phyloP scores from a whole-genome alignment of 2,113 vertebrate species.

The Onychorhynchus coronatus region DNA sequence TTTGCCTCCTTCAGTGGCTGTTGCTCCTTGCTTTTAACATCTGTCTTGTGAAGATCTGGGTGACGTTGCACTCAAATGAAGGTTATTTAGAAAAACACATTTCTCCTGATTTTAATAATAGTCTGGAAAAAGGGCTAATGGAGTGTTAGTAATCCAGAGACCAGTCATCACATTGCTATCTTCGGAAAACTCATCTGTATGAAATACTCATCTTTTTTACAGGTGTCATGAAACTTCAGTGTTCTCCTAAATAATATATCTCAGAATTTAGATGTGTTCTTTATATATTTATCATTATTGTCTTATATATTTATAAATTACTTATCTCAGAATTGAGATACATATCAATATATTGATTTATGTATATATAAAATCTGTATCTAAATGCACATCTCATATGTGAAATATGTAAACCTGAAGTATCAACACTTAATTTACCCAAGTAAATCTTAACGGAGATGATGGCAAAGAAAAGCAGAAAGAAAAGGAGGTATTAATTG shows the following conservation, averaged over 20 bases:
- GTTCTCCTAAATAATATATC: not conserved
- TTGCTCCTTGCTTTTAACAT: not conserved
- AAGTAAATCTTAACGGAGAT: not conserved
- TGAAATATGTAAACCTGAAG: not conserved
- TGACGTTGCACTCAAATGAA: not conserved
- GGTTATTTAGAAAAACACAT: constrained; percentile 5
- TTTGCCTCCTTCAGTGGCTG: not conserved
- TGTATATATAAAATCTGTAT: not conserved
- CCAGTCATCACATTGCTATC: not conserved
- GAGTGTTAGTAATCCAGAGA: not conserved
- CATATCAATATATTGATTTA: not conserved
- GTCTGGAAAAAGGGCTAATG: not conserved
- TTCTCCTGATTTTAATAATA: constrained; percentile 16
- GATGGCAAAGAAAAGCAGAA: not conserved
- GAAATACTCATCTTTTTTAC: not conserved
- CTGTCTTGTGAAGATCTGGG: not conserved
- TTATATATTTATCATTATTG: not conserved
- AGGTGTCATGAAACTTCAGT: not conserved
- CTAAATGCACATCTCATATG: not conserved
- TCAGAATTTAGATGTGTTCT: not conserved
- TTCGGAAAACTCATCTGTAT: not conserved
- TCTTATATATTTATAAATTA: not conserved
- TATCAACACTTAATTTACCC: not conserved
- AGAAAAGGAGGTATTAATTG: not conserved
- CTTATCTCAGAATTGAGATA: not conserved